Base-by-base conservation (phyloP, 2,797 vertebrate species). In the Adrianichthys oophorus region DNA sequence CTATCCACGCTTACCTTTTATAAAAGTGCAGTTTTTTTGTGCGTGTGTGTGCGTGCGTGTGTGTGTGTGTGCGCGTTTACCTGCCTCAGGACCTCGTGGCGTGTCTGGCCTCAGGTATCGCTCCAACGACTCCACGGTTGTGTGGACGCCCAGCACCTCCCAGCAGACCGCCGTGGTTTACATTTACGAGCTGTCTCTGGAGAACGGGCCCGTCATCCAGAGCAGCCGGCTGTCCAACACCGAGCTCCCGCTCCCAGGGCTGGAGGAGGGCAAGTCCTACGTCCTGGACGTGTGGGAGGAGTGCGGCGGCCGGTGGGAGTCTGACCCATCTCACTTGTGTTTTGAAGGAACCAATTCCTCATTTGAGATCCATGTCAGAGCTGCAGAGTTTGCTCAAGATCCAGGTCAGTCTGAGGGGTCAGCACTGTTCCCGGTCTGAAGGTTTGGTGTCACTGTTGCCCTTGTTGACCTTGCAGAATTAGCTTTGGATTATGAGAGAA, bases 221-320 rank as follows among this genome's bases (percentile, higher is more conserved):
- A 67, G 45, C 14, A 81, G 78, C 50, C 62, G 46, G 0, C 15
- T 86, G 26, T 54, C 23, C 0, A 47, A 54, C 26, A 15, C 83
- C 0, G 5, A 47, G 61, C 52, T 92, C 10, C 70, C 0, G 1
- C 83, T 90, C 4, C 48, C 19, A 0, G 78, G 53, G 1, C 79
- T 91, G 49, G 55, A 72, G 16, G 62, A 70, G 0, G 86, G 85
- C 10, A 48, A 15, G 45, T 43, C 42, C 7, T 91, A 90, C 29
- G 0, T 72, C 48, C 85, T 92, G 0, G 56, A 85, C 0, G 79
- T 92, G 48, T 87, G 84, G 89, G 87, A 87, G 67, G 65, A 85
- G 15, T 91, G 89, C 18, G 61, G 74, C 0, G 58, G 62, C 4
- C 58, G 18, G 23, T 67, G 75, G 77, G 47, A 51, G 48, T 82